These are phyloP conservation scores for Tympanuchus pallidicinctus DNA, from an alignment of 2,113 vertebrate genomes.

Conservation along the genomic window DNA sequence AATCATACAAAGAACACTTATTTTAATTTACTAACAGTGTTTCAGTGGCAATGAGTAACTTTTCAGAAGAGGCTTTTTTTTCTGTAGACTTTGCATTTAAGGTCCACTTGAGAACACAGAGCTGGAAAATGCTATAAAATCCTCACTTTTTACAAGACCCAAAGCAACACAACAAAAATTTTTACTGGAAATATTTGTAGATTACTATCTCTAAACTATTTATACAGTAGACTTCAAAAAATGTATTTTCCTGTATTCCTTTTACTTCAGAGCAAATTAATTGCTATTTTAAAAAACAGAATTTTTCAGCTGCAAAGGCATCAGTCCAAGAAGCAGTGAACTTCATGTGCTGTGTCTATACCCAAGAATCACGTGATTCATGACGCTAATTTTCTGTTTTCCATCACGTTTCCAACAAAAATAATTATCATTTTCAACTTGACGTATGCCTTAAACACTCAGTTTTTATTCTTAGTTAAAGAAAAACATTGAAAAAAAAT, in stretches of 20 bases:
- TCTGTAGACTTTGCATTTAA: background rate
- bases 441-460: background rate
- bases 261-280: background rate
- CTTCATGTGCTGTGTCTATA: background rate
- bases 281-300: background rate
- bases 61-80: background rate
- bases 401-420: background rate
- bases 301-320: slow-evolving; percentile 14
- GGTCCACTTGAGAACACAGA: slow-evolving; percentile 4
- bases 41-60: background rate
- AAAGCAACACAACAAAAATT: background rate
- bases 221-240: background rate
- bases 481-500: background rate
- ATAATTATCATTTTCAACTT: background rate
- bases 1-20: background rate
- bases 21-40: slow-evolving; percentile 4
- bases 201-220: background rate
- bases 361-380: background rate
- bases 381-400: slow-evolving; percentile 8
- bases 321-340: background rate
- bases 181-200: slow-evolving; percentile 22
- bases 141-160: slow-evolving; percentile 14
- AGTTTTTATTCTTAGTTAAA: background rate
- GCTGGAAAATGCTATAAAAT: slow-evolving; percentile 13
- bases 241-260: background rate